Evolutionary conservation across 2,113 vertebrate species (phyloP).

Genomic region (Alectura lathami): DNA sequence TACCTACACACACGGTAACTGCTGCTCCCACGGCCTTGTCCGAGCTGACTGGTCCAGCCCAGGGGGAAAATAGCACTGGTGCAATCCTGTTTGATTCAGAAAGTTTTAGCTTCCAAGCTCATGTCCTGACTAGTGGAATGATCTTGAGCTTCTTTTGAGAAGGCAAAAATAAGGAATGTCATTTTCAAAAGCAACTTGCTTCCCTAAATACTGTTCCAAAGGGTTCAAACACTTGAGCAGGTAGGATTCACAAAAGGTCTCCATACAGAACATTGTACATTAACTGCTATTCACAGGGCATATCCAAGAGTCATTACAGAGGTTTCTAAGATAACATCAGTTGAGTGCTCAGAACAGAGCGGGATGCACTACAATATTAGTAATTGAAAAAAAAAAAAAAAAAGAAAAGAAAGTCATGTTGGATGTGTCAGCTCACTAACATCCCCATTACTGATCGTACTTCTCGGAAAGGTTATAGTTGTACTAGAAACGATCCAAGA

Average conservation of each 20-base stretch:
- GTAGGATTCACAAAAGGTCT: background rate
- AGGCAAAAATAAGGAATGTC: background rate
- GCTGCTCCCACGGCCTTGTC: background rate
- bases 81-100: background rate
- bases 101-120: background rate
- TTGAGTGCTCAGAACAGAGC: background rate
- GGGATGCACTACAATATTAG: background rate
- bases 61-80: background rate
- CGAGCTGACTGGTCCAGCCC: background rate
- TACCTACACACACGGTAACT: background rate
- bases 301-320: background rate
- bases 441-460: background rate
- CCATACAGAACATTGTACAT: rapidly evolving
- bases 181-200: background rate
- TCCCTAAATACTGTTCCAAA: background rate
- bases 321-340: background rate
- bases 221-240: background rate
- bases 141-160: background rate
- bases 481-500: background rate
- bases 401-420: background rate
- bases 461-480: background rate
- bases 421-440: background rate
- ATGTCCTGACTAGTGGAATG: background rate
- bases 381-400: background rate
- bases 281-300: background rate